Evolutionary conservation across 2,888 invertebrate genomes (phyloP), one percentile per base, ranked within the genome.

Genomic region (Caenorhabditis afra): DNA sequence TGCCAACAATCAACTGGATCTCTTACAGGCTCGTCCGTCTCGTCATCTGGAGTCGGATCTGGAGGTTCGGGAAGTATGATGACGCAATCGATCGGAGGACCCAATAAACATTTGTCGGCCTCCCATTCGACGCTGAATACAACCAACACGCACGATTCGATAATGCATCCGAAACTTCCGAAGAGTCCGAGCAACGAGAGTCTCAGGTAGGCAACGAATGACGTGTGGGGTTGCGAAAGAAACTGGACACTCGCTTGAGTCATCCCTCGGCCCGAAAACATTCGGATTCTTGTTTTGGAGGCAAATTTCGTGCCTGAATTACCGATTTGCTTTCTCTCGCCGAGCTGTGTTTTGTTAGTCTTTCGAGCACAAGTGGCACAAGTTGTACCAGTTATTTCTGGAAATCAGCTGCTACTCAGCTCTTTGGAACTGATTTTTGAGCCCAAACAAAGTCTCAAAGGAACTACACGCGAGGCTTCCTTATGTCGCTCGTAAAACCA

Each of bases 121-220:
- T 82, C 83, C 10, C 84, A 83, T 44, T 83, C 85, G n/a, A 83
- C 85, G 55, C 81, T 85, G 18, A 79, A 83, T 23, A 73, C 81
- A 4, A 58, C 70, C 35, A 62, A 55, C 12, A 53, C 71, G 12
- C 75, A 77, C 50, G 79, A 79, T 39, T 73, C 71, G 7, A 73
- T 79, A 29, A 67, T 62, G 49, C 79, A 74, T 78, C 35, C 82
- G 59, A 86, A 84, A 62, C 83, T 87, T 81, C 79, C 83, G 64
- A 88, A 88, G 70, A 83, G 81, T 44, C 87, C 88, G 37, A 86
- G 86, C 61, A 86, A 87, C 64, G 88, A 88, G 67, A 86, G 86
- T 41, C 75, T 88, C 29, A 85, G 87, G 88, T 88, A 61, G 18
- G 66, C 1, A 47, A 41, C 12, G 16, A 37, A 41, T 58, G 57